Evolutionary conservation across 2,888 invertebrate species (phyloP), one percentile per base, ranked within the genome.

Genomic region (Agonopterix heracliana): DNA sequence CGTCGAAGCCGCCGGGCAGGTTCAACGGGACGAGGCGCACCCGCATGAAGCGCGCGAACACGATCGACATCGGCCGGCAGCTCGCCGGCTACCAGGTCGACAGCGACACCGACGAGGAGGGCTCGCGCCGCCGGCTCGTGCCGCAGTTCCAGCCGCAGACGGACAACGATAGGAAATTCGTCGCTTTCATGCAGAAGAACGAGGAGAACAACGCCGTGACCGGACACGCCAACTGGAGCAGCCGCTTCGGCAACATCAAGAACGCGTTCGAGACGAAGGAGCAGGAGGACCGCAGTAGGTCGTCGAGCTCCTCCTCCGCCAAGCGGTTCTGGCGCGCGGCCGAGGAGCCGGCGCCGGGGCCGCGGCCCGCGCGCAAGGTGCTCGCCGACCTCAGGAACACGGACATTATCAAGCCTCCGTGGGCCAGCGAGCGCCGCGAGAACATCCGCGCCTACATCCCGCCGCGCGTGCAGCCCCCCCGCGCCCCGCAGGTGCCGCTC

Each of bases 11-110:
- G 2, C 64, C 77, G 1, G 82, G 76, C 57, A 71, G 90, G 52
- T 92, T 91, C 59, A 85, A 87, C 49, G 85, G 86, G 46, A 90
- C 88, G 54, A 93, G 93, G 61, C 95, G 94, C 68, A 86, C 92
- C 17, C 92, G 93, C 63, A 94, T 96, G 92, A 96, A 96, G 77
- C 91, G 96, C 11, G 96, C 96, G 3, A 96, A 96, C 62, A 96
- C 96, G 1, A 95, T 96, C 55, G 96, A 96, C 68, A 95, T 96
- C 70, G 95, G 96, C 0, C 94, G 94, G 64, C 91, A 92, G 0
- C 90, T 78, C 17, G 90, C 82, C n/a, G 88, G 89, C 14, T 90
- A 91, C 67, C 81, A 86, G 44, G 71, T 89, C n/a, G 83, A 86
- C 54, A 75, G 72, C 52, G 86, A 88, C 52, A 88, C 89, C 12